Evolutionary conservation across 2,888 invertebrate species (phyloP).

Genomic region (Hirudinaria manillensis): DNA sequence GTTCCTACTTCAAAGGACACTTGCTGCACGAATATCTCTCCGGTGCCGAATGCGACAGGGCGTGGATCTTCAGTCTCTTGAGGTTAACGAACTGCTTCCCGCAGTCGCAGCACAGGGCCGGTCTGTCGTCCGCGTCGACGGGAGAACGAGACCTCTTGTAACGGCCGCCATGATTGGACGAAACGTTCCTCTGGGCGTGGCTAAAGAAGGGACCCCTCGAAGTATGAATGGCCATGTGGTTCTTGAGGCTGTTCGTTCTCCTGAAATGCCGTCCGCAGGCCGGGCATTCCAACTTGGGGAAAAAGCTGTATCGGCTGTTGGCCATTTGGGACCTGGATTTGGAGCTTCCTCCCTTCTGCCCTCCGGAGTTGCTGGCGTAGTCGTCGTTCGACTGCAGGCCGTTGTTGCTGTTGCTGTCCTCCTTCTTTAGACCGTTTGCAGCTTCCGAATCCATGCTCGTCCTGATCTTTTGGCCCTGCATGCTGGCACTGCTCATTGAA

Average conservation of each 20-base stretch:
- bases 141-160: neutral
- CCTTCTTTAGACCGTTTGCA: too few relatives aligned
- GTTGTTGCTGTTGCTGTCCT: neutral
- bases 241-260: neutral
- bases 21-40: neutral
- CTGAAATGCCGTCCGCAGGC: neutral
- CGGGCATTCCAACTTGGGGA: neutral
- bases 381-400: neutral
- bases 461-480: neutral
- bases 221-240: constrained; percentile 10
- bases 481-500: too few relatives aligned
- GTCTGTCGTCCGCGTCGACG: neutral
- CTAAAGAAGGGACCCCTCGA: neutral
- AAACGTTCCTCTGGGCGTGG: neutral
- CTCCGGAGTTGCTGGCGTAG: neutral
- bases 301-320: neutral
- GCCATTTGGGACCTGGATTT: neutral
- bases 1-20: constrained; percentile 6
- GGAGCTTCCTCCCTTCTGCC: neutral
- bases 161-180: neutral
- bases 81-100: constrained; percentile 11
- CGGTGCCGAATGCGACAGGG: neutral
- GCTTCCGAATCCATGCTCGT: neutral
- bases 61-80: neutral
- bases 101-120: constrained; percentile 1